These are phyloP conservation scores for Caenorhabditis angaria DNA, from an alignment of 2,888 invertebrate genomes.

Conservation along the genomic window DNA sequence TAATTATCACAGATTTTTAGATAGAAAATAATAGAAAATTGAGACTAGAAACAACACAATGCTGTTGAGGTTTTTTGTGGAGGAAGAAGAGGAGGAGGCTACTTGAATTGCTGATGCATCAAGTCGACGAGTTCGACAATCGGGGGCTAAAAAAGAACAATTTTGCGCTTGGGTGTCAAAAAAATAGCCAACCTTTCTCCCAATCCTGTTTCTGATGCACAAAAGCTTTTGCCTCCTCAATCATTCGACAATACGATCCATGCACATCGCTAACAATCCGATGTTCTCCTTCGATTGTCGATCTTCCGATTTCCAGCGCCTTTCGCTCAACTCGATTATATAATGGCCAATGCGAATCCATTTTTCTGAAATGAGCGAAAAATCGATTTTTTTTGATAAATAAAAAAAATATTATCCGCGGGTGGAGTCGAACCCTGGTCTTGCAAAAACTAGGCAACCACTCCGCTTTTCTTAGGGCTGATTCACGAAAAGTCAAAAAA, in stretches of 20 bases:
- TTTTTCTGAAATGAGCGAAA: slow-evolving; percentile 32
- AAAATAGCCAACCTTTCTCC: not conserved
- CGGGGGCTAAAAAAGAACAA: not conserved
- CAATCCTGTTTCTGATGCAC: slow-evolving; percentile 37
- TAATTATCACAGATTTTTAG: not conserved
- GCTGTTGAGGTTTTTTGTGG: too few species aligned
- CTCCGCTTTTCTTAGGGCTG: too few species aligned
- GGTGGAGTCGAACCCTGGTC: too few species aligned
- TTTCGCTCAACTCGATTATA: slow-evolving; percentile 68
- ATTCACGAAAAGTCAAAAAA: too few species aligned
- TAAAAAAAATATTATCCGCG: not conserved
- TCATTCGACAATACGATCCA: slow-evolving; percentile 64
- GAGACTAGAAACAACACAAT: not conserved
- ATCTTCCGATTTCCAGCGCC: slow-evolving; percentile 64
- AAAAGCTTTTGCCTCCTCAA: slow-evolving; percentile 64
- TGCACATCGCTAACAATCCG: slow-evolving; percentile 65
- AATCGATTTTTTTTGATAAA: slow-evolving; percentile 7
- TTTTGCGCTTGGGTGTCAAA: not conserved
- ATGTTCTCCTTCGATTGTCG: slow-evolving; percentile 52
- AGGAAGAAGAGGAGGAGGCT: not conserved
- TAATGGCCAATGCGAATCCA: slow-evolving; percentile 64
- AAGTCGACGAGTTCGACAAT: slow-evolving; percentile 1
- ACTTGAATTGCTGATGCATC: not conserved
- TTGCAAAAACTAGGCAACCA: too few species aligned
- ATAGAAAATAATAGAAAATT: not conserved